A percentile compares a stretch with the other conserved stretches of the same genome.
Evolutionary conservation across 2,888 invertebrate genomes (phyloP).

Genomic region (Leucania comma): DNA sequence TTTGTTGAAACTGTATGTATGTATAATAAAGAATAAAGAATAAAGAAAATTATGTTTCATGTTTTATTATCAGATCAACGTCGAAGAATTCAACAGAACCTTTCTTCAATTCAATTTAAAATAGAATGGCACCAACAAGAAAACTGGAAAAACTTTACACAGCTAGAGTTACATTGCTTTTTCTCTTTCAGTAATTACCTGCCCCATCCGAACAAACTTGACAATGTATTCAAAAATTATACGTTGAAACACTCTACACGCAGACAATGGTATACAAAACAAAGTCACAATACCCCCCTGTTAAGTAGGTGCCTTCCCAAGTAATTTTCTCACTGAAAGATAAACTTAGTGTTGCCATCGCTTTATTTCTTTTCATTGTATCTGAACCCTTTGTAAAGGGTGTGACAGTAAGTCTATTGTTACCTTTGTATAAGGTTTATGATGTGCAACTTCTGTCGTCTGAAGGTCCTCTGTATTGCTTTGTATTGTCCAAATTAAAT

Average conservation of each 20-base stretch:
- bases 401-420: conserved; percentile 74
- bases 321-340: conserved; percentile 74
- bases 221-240: conserved; percentile 65
- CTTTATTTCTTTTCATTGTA: conserved; percentile 80
- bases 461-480: conserved; percentile 61
- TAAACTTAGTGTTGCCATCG: conserved; percentile 73
- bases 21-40: too few species aligned
- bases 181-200: conserved; percentile 53
- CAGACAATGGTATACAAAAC: conserved; percentile 69
- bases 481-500: conserved; percentile 68
- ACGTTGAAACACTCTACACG: conserved; percentile 53
- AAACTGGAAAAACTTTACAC: conserved; percentile 20
- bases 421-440: conserved; percentile 79
- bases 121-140: conserved; percentile 14
- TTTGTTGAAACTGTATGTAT: too few species aligned
- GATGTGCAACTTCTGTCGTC: conserved; percentile 76
- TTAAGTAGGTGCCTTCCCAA: conserved; percentile 66
- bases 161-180: conserved; percentile 47
- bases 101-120: conserved; percentile 30
- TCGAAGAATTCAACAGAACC: not conserved
- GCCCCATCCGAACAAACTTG: conserved; percentile 49
- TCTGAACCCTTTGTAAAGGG: conserved; percentile 77
- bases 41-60: not conserved
- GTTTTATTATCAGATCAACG: conserved; percentile 5
- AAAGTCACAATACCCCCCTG: conserved; percentile 64